Conservation (phyloP, 2,113 vertebrate species). For the Protobothrops flavoviridis region DNA sequence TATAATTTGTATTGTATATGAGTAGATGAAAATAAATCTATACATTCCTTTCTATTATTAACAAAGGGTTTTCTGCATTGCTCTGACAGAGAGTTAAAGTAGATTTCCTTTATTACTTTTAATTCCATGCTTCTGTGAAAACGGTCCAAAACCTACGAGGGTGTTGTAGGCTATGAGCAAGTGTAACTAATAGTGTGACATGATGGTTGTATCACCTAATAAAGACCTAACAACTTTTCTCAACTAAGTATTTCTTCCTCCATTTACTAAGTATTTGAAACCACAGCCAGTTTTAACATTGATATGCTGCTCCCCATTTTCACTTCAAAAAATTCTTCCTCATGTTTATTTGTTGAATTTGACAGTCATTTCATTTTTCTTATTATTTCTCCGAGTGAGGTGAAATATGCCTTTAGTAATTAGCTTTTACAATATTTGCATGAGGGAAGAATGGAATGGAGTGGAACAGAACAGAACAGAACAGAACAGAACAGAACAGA, state of each 20-base stretch:
- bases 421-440: conserved; percentile 17
- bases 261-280: neutral
- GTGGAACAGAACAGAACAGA: too few relatives aligned
- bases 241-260: neutral
- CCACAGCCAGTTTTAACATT: neutral
- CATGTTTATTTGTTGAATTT: neutral
- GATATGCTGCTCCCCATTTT: neutral
- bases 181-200: neutral
- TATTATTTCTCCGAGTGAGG: neutral
- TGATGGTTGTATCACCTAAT: neutral
- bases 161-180: neutral
- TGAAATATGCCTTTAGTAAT: neutral
- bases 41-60: neutral
- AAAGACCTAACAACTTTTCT: neutral
- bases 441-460: neutral
- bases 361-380: neutral
- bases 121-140: neutral
- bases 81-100: neutral
- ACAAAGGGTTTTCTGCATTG: neutral
- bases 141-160: neutral
- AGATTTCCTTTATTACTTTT: neutral
- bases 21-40: neutral
- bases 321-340: neutral
- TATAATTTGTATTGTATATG: neutral
- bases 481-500: neutral